These are phyloP conservation scores for Miniopterus natalensis DNA, from an alignment of 2,113 vertebrate genomes.

Conservation along the genomic window DNA sequence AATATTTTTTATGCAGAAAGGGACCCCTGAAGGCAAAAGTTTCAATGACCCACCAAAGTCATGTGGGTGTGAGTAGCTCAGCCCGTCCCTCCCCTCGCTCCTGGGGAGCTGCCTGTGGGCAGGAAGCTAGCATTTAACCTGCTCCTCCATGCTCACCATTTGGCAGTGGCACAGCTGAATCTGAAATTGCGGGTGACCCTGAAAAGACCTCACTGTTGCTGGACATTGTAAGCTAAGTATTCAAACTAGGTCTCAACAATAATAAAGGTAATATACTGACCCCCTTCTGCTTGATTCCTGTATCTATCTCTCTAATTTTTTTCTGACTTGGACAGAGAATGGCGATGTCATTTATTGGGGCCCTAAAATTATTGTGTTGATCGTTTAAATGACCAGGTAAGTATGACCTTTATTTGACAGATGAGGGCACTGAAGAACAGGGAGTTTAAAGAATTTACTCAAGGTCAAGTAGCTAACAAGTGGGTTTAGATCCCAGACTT, in stretches of 20 bases:
- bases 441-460: neutral
- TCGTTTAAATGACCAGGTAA: neutral
- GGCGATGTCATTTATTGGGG: neutral
- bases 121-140: neutral
- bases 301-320: neutral
- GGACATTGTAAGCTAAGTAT: neutral
- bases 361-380: neutral
- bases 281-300: neutral
- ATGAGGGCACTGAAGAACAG: neutral
- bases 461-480: neutral
- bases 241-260: neutral
- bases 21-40: neutral
- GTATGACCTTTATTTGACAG: conserved; percentile 34
- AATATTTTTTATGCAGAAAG: neutral
- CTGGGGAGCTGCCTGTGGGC: neutral
- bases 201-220: neutral
- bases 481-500: neutral
- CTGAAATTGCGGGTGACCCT: neutral
- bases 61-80: neutral
- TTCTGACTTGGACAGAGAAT: conserved; percentile 39
- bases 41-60: neutral
- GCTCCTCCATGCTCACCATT: neutral
- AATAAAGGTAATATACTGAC: neutral
- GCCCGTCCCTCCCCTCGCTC: neutral
- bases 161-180: neutral